These are phyloP conservation scores for Nerophis ophidion DNA, from an alignment of 2,113 vertebrate species.

Conservation along the genomic window DNA sequence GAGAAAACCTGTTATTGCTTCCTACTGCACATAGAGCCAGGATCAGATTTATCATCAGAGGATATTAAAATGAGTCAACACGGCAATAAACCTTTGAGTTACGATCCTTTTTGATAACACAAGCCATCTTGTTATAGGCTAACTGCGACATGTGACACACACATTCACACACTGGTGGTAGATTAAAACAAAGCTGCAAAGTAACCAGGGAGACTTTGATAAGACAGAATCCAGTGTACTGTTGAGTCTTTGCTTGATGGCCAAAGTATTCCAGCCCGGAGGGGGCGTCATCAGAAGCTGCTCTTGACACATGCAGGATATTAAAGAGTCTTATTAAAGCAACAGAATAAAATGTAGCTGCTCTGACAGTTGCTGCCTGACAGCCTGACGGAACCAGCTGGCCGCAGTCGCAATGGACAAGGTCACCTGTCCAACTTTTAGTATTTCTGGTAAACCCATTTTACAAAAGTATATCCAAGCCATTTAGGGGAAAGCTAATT, in stretches of 20 bases:
- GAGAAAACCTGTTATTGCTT: background rate
- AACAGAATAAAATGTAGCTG: constrained; percentile 48
- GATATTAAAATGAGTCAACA: constrained; percentile 35
- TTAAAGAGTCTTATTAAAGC: constrained; percentile 62
- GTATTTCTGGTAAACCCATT: constrained; percentile 1
- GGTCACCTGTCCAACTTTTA: constrained; percentile 36
- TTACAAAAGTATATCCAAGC: background rate
- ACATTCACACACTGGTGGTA: constrained; percentile 4
- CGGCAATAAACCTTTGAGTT: constrained; percentile 23
- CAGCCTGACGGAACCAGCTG: constrained; percentile 54
- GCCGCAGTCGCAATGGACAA: constrained; percentile 44
- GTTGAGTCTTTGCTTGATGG: constrained; percentile 40
- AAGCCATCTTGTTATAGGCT: constrained; percentile 1
- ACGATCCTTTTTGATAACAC: constrained; percentile 11
- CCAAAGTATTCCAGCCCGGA: constrained; percentile 42
- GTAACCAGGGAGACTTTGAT: background rate
- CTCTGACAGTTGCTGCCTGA: constrained; percentile 40
- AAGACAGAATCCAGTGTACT: constrained; percentile 28
- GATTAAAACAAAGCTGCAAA: background rate
- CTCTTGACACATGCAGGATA: constrained; percentile 53
- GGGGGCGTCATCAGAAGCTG: constrained; percentile 42
- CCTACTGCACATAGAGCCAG: background rate
- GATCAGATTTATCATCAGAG: constrained; percentile 18
- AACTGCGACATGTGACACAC: constrained; percentile 1
- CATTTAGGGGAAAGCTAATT: background rate